These are phyloP conservation scores for Tortricodes alternella DNA, from an alignment of 2,888 invertebrate genomes.

Conservation along the genomic window DNA sequence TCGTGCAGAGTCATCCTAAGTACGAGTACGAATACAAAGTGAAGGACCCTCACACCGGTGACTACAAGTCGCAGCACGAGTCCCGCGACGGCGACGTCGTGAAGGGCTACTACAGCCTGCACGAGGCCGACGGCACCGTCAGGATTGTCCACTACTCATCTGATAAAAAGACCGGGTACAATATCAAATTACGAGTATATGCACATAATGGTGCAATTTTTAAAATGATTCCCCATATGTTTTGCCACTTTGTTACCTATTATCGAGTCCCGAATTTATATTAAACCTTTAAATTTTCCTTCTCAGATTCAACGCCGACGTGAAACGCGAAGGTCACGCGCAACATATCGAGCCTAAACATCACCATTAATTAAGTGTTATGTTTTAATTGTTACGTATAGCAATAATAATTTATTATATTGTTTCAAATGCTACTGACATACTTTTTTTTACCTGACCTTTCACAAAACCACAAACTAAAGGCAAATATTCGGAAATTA, in stretches of 20 bases:
- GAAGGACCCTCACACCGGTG: constrained; percentile 75
- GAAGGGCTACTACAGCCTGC: constrained; percentile 78
- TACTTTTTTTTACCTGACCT: too few species aligned
- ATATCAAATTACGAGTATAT: too few species aligned
- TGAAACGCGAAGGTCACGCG: constrained; percentile 48
- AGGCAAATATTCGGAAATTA: too few species aligned
- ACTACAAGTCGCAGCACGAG: constrained; percentile 76
- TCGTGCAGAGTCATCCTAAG: constrained; percentile 58
- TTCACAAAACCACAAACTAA: too few species aligned
- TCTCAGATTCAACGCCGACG: too few species aligned
- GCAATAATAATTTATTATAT: not conserved
- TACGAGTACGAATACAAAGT: constrained; percentile 74
- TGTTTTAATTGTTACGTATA: not conserved
- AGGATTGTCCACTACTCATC: constrained; percentile 29
- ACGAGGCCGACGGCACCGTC: constrained; percentile 55
- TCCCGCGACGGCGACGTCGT: constrained; percentile 79
- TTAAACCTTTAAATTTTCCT: too few species aligned
- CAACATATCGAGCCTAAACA: constrained; percentile 33
- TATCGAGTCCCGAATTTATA: too few species aligned
- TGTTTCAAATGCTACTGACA: not conserved
- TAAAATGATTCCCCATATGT: too few species aligned
- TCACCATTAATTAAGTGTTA: constrained; percentile 19
- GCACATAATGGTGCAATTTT: too few species aligned
- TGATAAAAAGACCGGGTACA: constrained; percentile 13
- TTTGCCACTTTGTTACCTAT: too few species aligned